Base-by-base conservation (phyloP, 2,888 invertebrate species). In the Neoscelio sp. region DNA sequence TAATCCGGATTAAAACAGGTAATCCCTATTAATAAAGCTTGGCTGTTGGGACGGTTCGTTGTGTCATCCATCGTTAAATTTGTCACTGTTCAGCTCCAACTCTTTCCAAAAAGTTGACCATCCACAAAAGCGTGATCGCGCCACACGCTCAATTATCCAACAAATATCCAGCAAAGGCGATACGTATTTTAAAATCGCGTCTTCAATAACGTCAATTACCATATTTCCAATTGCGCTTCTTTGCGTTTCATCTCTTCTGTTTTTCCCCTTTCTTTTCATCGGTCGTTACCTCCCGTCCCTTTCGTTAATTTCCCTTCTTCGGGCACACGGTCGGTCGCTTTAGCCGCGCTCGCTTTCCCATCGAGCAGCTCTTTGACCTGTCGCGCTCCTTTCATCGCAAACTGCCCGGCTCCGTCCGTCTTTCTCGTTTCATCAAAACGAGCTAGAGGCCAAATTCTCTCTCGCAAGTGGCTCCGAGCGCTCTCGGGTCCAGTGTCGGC, bases 181-280 rank as follows among this genome's bases (percentile, higher is more conserved):
- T 44, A n/a, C 48, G 64, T 44, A 42, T 65, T 77, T 70, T 50
- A 28, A 70, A 77, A 62, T 40, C 64, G 54, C 50, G 38, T 70
- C 60, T 70, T 71, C 77, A 78, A 65, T 64, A 52, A 62, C 68
- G 64, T 70, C 74, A 78, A 78, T 74, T 78, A 74, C 68, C 70
- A 52, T 64, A 46, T 64, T 68, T 67, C 65, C 50, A 33, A 56
- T 30, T 46, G 67, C 65, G 42, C 60, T 46, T 65, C 67, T 71
- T 52, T 50, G 46, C 70, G 38, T 68, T 40, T 68, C 56, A 64
- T 64, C 56, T 42, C 35, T 35, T 68, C 50, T 54, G 52, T 54
- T 46, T 46, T 56, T 54, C 46, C 56, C 38, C 54, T 50, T 68
- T 26, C 50, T 56, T 33, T 68, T 62, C 65, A 46, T 58, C 56